phyloP scores from a whole-genome alignment of 2,888 invertebrate genomes.

The Caenorhabditis panamensis region DNA sequence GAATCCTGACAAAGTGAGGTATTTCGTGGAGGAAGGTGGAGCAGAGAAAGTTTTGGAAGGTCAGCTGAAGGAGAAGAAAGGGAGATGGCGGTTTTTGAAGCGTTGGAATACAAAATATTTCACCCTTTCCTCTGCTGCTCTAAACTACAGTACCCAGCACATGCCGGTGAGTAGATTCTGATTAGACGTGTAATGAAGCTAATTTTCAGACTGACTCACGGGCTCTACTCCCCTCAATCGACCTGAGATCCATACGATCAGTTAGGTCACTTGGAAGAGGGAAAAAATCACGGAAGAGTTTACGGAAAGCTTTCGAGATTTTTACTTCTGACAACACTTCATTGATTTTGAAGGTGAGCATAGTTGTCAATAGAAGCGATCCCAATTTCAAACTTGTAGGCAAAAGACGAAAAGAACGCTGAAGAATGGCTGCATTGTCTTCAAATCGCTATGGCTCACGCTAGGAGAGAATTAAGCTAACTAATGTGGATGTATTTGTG shows the following conservation, averaged over 20 bases:
- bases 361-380: not conserved
- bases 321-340: slow-evolving; percentile 91
- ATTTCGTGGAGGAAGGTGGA: slow-evolving; percentile 66
- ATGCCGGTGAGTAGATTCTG: slow-evolving; percentile 34
- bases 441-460: slow-evolving; percentile 93
- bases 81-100: slow-evolving; percentile 92
- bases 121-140: slow-evolving; percentile 92
- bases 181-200: not conserved
- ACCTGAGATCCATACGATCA: slow-evolving; percentile 93
- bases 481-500: too few species aligned
- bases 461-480: slow-evolving; percentile 83
- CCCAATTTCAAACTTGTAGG: slow-evolving; percentile 82
- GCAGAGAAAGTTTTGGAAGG: slow-evolving; percentile 83
- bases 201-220: slow-evolving; percentile 58
- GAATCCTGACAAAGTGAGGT: slow-evolving; percentile 57
- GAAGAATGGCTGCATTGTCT: slow-evolving; percentile 97
- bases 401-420: slow-evolving; percentile 93
- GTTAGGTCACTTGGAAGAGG: slow-evolving; percentile 92
- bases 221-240: slow-evolving; percentile 84
- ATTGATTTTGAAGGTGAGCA: slow-evolving; percentile 87
- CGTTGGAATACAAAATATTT: slow-evolving; percentile 95
- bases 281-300: slow-evolving; percentile 87
- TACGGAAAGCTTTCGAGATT: slow-evolving; percentile 96
- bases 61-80: slow-evolving; percentile 92
- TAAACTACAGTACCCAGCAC: slow-evolving; percentile 85